Conservation (phyloP, 1,140 invertebrate species). For the Heterodera schachtii region DNA sequence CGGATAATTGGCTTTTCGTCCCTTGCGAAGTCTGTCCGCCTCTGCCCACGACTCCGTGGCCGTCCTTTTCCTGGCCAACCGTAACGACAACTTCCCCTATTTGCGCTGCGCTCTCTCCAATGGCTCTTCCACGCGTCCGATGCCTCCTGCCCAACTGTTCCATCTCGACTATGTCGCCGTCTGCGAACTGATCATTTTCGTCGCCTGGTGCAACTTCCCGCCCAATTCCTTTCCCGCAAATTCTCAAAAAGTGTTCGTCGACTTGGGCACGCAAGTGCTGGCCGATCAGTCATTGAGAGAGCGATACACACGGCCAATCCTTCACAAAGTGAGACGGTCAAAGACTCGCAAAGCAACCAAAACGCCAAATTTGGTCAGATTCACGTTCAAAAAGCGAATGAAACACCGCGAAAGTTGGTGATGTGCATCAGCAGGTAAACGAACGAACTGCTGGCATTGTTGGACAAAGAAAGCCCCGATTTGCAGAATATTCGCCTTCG, state of each 20-base stretch:
- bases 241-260: background rate
- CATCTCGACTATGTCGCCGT: background rate
- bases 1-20: background rate
- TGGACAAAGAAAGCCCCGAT: background rate
- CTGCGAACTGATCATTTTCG: background rate
- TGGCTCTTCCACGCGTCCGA: background rate
- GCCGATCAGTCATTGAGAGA: constrained; percentile 1
- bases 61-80: constrained; percentile 1
- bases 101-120: background rate
- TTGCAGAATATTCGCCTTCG: constrained; percentile 26
- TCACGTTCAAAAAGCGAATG: constrained; percentile 11
- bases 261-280: constrained; percentile 13
- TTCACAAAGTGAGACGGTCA: background rate
- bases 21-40: background rate
- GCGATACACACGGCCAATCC: background rate
- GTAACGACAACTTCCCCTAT: constrained; percentile 12
- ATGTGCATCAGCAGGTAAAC: constrained; percentile 34
- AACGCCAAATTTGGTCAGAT: constrained; percentile 14
- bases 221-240: background rate
- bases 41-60: background rate
- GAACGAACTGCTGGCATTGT: too few species aligned
- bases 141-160: constrained; percentile 3
- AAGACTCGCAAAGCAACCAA: background rate
- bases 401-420: constrained; percentile 29
- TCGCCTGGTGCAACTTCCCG: constrained; percentile 12